phyloP scores from a whole-genome alignment of 2,888 invertebrate species.

The Drosophila prolongata region DNA sequence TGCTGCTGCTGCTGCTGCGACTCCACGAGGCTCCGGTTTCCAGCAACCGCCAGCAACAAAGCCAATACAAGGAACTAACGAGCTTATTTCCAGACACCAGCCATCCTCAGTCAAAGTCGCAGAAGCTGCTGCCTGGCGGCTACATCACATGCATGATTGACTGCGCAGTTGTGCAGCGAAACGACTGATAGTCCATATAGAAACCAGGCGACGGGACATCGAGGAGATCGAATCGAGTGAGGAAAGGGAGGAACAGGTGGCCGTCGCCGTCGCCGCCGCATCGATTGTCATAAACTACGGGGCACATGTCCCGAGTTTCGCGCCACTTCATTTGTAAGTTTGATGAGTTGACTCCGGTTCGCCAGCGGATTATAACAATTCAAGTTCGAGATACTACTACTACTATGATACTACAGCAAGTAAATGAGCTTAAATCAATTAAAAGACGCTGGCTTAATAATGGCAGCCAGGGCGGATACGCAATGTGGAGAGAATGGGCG shows the following conservation, averaged over 20 bases:
- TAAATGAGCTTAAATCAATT: constrained; percentile 57
- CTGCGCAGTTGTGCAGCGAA: constrained; percentile 76
- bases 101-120: constrained; percentile 47
- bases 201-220: constrained; percentile 11
- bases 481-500: background rate
- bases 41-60: constrained; percentile 50
- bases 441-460: constrained; percentile 53
- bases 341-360: constrained; percentile 26
- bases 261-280: constrained; percentile 15
- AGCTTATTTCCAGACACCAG: constrained; percentile 77
- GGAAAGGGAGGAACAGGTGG: constrained; percentile 52
- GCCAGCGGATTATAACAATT: constrained; percentile 27
- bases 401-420: constrained; percentile 2
- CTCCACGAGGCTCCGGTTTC: constrained; percentile 7
- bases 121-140: constrained; percentile 68
- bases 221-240: background rate
- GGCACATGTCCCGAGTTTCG: constrained; percentile 54
- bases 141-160: constrained; percentile 79
- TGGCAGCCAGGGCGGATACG: constrained; percentile 27
- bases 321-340: constrained; percentile 67
- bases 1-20: constrained; percentile 5
- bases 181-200: constrained; percentile 38
- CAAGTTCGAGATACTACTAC: constrained; percentile 20
- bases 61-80: constrained; percentile 78
- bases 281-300: constrained; percentile 74